phyloP scores from a whole-genome alignment of 2,113 vertebrate genomes.

The Oryctolagus cuniculus region DNA sequence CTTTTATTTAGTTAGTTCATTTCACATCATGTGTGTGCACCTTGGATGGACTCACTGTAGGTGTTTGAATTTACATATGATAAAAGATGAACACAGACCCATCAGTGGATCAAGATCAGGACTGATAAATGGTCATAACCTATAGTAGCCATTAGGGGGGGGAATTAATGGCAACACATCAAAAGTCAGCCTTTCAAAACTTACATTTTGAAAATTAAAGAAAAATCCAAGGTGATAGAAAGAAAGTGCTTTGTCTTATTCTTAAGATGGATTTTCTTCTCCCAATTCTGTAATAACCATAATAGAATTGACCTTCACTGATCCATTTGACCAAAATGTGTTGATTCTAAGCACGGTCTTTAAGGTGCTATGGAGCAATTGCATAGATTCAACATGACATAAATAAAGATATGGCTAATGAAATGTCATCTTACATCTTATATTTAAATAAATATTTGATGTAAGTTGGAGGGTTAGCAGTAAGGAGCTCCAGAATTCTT shows the following conservation, averaged over 20 bases:
- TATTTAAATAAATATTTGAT: constrained; percentile 50
- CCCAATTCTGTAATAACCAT: constrained; percentile 42
- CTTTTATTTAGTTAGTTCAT: constrained; percentile 32
- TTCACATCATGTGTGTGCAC: constrained; percentile 24
- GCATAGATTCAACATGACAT: constrained; percentile 4
- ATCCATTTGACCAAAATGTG: constrained; percentile 41
- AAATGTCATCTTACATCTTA: constrained; percentile 29
- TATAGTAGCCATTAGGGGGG: not conserved
- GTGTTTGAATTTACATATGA: constrained; percentile 45
- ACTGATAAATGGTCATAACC: not conserved
- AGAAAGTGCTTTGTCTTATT: constrained; percentile 33
- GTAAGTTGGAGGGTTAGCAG: not conserved
- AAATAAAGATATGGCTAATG: constrained; percentile 20
- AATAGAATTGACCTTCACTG: constrained; percentile 24
- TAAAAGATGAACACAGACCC: constrained; percentile 47
- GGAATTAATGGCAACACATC: not conserved
- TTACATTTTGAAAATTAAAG: not conserved
- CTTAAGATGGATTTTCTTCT: constrained; percentile 46
- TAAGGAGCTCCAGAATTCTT: not conserved
- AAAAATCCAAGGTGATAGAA: constrained; percentile 6
- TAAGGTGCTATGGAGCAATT: not conserved
- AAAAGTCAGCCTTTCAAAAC: constrained; percentile 42
- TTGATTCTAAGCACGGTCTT: constrained; percentile 30
- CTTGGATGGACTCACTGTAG: not conserved
- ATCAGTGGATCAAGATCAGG: not conserved